Evolutionary conservation across 2,888 invertebrate genomes (phyloP).

Genomic region (Argyra leucocephala): DNA sequence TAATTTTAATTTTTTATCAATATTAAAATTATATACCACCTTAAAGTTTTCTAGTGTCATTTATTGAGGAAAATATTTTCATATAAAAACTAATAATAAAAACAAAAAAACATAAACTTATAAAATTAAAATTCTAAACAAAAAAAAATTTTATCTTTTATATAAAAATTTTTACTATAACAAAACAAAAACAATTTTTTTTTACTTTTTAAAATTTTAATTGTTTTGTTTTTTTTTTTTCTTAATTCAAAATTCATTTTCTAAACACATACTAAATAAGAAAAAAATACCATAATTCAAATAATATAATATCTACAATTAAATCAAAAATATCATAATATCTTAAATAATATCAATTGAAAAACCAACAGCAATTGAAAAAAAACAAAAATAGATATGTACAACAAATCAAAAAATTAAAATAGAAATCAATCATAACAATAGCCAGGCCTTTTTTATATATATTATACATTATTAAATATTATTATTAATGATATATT

Average conservation of each 20-base stretch:
- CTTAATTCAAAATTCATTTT: neutral
- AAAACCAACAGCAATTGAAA: conserved; percentile 21
- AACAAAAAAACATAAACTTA: no score
- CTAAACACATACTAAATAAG: conserved; percentile 24
- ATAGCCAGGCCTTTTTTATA: conserved; percentile 23
- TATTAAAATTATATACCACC: neutral
- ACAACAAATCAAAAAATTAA: conserved; percentile 17
- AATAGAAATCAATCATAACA: conserved; percentile 21
- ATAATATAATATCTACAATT: no score
- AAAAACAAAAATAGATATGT: conserved; percentile 16
- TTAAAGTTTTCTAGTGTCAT: conserved; percentile 1
- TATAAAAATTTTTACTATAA: no score
- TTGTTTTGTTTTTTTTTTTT: neutral
- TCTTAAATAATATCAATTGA: conserved; percentile 15
- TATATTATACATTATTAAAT: conserved; percentile 18
- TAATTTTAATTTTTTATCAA: neutral
- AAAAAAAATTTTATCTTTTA: no score
- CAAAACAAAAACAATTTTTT: neutral
- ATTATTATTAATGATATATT: no score
- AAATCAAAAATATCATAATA: no score
- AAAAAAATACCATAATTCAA: conserved; percentile 19
- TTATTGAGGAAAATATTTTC: conserved; percentile 1
- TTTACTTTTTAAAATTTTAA: neutral
- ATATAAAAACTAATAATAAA: neutral
- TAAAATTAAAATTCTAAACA: no score